A percentile compares a stretch with the other conserved stretches of the same genome.
phyloP scores from a whole-genome alignment of 2,113 vertebrate genomes.

The Austrofundulus limnaeus region DNA sequence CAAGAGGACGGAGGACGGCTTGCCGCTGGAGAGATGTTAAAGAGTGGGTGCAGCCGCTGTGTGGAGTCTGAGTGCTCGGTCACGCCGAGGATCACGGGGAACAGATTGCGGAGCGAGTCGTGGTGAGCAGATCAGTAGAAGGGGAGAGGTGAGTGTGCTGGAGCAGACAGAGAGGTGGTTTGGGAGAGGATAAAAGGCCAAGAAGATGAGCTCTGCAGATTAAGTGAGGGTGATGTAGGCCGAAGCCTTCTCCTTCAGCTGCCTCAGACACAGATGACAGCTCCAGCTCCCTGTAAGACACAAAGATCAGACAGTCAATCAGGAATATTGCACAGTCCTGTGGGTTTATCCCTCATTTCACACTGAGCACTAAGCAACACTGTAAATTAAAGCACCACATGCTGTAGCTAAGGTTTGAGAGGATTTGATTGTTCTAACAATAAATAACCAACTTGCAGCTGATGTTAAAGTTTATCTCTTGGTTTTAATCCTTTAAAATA shows the following conservation, averaged over 20 bases:
- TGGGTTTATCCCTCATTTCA: slow-evolving; percentile 64
- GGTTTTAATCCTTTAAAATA: slow-evolving; percentile 23
- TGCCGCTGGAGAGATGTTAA: slow-evolving; percentile 24
- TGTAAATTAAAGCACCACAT: slow-evolving; percentile 70
- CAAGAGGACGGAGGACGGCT: slow-evolving; percentile 39
- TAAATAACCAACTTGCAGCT: slow-evolving; percentile 51
- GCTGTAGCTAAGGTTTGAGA: slow-evolving; percentile 42
- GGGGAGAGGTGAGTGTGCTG: neutral
- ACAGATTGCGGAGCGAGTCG: slow-evolving; percentile 23
- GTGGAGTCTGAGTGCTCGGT: slow-evolving; percentile 39
- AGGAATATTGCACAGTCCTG: slow-evolving; percentile 57
- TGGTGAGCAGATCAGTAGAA: slow-evolving; percentile 9
- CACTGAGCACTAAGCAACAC: slow-evolving; percentile 55
- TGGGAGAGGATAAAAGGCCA: slow-evolving; percentile 45
- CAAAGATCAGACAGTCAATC: slow-evolving; percentile 59
- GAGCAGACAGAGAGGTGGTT: slow-evolving; percentile 42
- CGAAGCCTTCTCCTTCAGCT: slow-evolving; percentile 94
- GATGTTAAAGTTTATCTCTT: slow-evolving; percentile 33
- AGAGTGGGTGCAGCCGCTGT: slow-evolving; percentile 24
- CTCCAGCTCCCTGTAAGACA: slow-evolving; percentile 89
- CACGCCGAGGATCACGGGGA: slow-evolving; percentile 46
- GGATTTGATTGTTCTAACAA: slow-evolving; percentile 65
- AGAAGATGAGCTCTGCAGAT: slow-evolving; percentile 66
- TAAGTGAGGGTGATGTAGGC: slow-evolving; percentile 95
- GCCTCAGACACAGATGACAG: slow-evolving; percentile 92